These are phyloP conservation scores for Micronisus gabar DNA, from an alignment of 2,113 vertebrate genomes.

Conservation along the genomic window DNA sequence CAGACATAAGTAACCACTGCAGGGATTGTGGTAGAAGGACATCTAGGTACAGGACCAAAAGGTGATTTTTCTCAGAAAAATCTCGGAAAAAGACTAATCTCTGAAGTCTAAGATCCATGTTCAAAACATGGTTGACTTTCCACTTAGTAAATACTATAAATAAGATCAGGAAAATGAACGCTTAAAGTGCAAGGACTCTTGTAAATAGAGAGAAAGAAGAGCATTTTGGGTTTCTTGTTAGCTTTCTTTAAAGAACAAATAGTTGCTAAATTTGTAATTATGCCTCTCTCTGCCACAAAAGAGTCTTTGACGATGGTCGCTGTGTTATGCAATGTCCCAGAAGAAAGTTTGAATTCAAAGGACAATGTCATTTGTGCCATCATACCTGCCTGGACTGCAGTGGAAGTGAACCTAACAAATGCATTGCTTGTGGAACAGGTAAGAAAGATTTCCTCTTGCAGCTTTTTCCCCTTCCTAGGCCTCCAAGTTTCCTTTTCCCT, in stretches of 20 bases:
- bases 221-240: neutral
- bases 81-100: neutral
- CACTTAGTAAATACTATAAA: neutral
- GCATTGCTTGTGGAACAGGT: conserved; percentile 86
- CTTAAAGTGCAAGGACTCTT: neutral
- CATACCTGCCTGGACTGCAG: conserved; percentile 85
- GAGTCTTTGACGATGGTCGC: conserved; percentile 80
- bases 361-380: conserved; percentile 85
- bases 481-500: neutral
- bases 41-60: neutral
- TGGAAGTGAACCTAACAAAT: conserved; percentile 82
- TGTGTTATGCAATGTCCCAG: conserved; percentile 78
- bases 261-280: neutral
- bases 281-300: conserved; percentile 53
- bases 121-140: neutral
- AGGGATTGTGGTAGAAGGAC: neutral
- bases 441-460: neutral
- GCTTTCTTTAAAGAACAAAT: neutral
- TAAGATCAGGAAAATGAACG: neutral
- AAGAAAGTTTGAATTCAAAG: conserved; percentile 75
- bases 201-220: neutral
- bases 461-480: neutral
- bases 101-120: neutral
- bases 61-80: neutral
- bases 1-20: neutral